These are phyloP conservation scores for Hypomecis atomaria DNA, from an alignment of 2,888 invertebrate genomes.

Conservation along the genomic window DNA sequence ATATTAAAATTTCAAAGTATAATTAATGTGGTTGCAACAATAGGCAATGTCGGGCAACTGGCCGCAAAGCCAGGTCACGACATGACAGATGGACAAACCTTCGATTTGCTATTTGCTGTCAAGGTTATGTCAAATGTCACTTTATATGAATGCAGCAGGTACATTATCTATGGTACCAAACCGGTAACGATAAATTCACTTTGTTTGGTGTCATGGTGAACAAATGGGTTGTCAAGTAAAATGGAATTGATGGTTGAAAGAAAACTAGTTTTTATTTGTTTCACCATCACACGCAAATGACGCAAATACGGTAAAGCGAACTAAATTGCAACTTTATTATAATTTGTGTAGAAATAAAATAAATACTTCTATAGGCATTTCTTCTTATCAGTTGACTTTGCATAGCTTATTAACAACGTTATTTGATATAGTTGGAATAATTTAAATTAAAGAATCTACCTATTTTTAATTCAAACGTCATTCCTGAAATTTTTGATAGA, in stretches of 20 bases:
- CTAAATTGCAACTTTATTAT: background rate
- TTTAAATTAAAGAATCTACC: too few relatives aligned
- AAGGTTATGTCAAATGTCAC: slow-evolving; percentile 66
- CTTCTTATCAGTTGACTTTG: too few relatives aligned
- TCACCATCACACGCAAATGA: background rate
- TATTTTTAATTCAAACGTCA: too few relatives aligned
- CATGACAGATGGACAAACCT: slow-evolving; percentile 57
- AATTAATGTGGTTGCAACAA: slow-evolving; percentile 54
- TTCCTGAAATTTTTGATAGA: too few relatives aligned
- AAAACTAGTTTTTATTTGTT: slow-evolving; percentile 2
- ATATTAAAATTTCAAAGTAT: slow-evolving; percentile 44
- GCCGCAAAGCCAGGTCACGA: slow-evolving; percentile 58
- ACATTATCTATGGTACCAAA: slow-evolving; percentile 12
- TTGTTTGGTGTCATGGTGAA: slow-evolving; percentile 20
- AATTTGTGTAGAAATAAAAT: background rate
- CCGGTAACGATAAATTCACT: slow-evolving; percentile 13
- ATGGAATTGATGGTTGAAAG: background rate
- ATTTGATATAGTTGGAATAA: too few relatives aligned
- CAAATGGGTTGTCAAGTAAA: slow-evolving; percentile 9
- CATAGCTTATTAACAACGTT: too few relatives aligned
- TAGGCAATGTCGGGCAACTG: slow-evolving; percentile 51
- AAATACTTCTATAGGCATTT: too few relatives aligned
- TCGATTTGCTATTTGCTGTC: slow-evolving; percentile 49
- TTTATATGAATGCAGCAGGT: slow-evolving; percentile 52
- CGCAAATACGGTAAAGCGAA: background rate